Percentiles rank a stretch among this genome's conserved stretches.
These are phyloP conservation scores for Cotesia vestalis DNA, from an alignment of 1,140 invertebrate species.

Conservation along the genomic window DNA sequence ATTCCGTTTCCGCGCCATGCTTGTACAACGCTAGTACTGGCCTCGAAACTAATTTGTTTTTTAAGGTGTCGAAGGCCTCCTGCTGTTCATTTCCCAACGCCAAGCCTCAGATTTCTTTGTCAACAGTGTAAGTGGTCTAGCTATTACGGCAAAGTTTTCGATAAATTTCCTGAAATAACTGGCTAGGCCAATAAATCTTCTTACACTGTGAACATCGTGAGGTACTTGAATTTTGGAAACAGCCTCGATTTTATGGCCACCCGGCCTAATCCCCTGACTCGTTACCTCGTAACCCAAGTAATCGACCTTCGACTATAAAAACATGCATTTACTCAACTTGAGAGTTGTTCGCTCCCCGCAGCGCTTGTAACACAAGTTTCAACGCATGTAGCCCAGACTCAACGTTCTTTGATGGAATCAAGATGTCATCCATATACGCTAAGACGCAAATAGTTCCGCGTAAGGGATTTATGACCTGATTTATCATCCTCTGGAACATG, in stretches of 20 bases:
- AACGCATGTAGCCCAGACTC: constrained; percentile 35
- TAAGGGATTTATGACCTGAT: constrained; percentile 38
- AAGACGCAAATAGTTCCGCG: constrained; percentile 19
- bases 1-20: constrained; percentile 39
- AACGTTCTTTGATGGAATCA: constrained; percentile 38
- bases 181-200: constrained; percentile 50
- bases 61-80: background rate
- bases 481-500: constrained; percentile 45
- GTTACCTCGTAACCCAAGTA: constrained; percentile 43
- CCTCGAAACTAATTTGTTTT: constrained; percentile 8
- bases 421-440: constrained; percentile 48
- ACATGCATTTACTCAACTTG: constrained; percentile 43
- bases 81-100: background rate
- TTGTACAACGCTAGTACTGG: constrained; percentile 57
- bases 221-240: constrained; percentile 49
- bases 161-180: constrained; percentile 54
- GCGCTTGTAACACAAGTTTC: constrained; percentile 31
- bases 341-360: constrained; percentile 27
- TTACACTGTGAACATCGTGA: constrained; percentile 42
- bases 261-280: constrained; percentile 41
- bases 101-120: background rate
- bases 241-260: constrained; percentile 47
- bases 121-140: constrained; percentile 37
- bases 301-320: constrained; percentile 38
- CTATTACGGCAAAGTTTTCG: constrained; percentile 43